Evolutionary conservation across 2,888 invertebrate species (phyloP), one percentile per base, ranked within the genome.

Genomic region (Tetheella fluctuosa): DNA sequence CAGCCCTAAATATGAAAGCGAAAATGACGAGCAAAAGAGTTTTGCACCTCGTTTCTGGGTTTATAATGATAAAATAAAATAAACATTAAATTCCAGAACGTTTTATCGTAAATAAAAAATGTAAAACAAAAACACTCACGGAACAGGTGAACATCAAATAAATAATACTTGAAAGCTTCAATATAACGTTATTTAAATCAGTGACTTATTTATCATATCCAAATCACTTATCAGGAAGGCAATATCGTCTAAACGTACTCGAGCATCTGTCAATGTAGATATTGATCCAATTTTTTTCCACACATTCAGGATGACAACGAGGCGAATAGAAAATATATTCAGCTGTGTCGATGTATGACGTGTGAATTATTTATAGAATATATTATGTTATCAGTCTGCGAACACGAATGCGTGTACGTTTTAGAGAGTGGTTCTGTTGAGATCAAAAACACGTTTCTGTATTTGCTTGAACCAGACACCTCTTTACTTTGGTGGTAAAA

Each of bases 331-430:
- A 54, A 69, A 71, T 81, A 80, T 79, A 84, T 88, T 84, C 86
- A 75, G 79, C 73, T 76, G 79, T 77, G 81, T 80, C 84, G 78
- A 84, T 80, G 84, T 84, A 84, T 87, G 84, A 85, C 83, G 75
- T 66, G 78, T 90, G 89, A 88, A 90, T 90, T 86, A 89, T 90
- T 90, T 89, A 89, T 89, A 79, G 88, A 88, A 89, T 90, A 90
- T 89, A 84, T 89, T 88, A 86, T 84, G 83, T 80, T 73, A 64
- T 67, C 76, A 77, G 75, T 71, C 71, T 82, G 78, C 70, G 75
- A 82, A 84, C 81, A 83, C 77, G 75, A 81, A 83, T 78, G 25
- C 80, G 77, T 83, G 85, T 86, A 84, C 84, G 83, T 86, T 85
- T 85, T 80, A 82, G 67, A 39, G 39, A 15, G 72, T 69, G 68